Percentiles rank a stretch among this genome's conserved stretches.
phyloP scores from a whole-genome alignment of 1,140 invertebrate genomes.

The Trichomalopsis sarcophagae region DNA sequence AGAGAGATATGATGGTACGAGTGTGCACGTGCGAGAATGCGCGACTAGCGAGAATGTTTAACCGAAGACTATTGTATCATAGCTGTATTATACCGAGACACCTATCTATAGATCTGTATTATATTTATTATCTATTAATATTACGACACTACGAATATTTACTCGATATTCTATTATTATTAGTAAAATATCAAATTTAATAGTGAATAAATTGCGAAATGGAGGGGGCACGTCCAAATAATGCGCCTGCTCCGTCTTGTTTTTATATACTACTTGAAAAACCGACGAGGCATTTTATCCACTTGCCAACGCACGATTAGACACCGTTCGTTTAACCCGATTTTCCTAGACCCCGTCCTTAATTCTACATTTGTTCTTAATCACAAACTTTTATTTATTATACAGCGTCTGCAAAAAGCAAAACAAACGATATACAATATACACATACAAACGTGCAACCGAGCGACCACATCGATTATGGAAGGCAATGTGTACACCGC shows the following conservation, averaged over 20 bases:
- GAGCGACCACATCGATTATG: conserved; percentile 14
- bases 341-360: conserved; percentile 46
- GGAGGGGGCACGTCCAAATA: conserved; percentile 54
- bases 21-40: conserved; percentile 11
- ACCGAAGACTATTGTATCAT: conserved; percentile 70
- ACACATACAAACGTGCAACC: not conserved
- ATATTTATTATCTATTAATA: conserved; percentile 74
- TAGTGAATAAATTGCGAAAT: conserved; percentile 69
- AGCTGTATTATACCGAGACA: conserved; percentile 73
- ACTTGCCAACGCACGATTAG: conserved; percentile 59
- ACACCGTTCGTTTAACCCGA: conserved; percentile 51
- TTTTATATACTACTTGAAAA: conserved; percentile 60
- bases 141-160: conserved; percentile 72
- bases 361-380: conserved; percentile 50
- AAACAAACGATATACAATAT: not conserved
- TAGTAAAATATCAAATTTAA: conserved; percentile 74
- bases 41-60: conserved; percentile 45
- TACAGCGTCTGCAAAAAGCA: conserved; percentile 43
- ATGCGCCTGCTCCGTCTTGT: conserved; percentile 51
- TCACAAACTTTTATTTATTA: conserved; percentile 59
- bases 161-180: conserved; percentile 71
- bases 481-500: not conserved
- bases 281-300: conserved; percentile 62
- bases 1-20: conserved; percentile 43
- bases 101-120: conserved; percentile 75